A percentile compares a stretch with the other conserved stretches of the same genome.
phyloP scores from a whole-genome alignment of 2,797 vertebrate genomes.

The Sebastes hopkinsi region DNA sequence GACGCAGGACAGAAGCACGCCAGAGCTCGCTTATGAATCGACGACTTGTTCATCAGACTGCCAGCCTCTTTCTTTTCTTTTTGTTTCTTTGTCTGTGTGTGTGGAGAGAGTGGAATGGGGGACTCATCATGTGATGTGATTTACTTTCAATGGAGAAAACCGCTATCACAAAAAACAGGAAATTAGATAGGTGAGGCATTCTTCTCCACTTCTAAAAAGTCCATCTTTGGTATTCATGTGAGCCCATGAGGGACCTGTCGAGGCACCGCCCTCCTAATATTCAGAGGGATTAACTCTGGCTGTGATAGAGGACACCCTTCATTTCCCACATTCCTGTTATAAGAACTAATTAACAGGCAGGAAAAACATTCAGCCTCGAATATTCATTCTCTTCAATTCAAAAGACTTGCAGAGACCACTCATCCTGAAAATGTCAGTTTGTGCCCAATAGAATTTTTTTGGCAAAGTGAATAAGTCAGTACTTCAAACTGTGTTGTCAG shows the following conservation, averaged over 20 bases:
- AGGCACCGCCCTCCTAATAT: slow-evolving; percentile 58
- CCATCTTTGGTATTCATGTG: slow-evolving; percentile 64
- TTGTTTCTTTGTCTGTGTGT: slow-evolving; percentile 10
- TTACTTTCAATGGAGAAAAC: slow-evolving; percentile 42
- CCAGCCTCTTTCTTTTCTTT: slow-evolving; percentile 16
- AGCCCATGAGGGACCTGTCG: slow-evolving; percentile 36
- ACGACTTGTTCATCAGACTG: slow-evolving; percentile 9
- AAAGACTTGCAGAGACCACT: slow-evolving; percentile 55
- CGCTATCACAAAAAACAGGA: slow-evolving; percentile 60
- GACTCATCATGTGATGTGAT: slow-evolving; percentile 13
- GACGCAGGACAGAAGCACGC: slow-evolving; percentile 1
- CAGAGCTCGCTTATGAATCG: slow-evolving; percentile 32
- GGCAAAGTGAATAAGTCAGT: slow-evolving; percentile 64
- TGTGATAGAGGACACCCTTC: slow-evolving; percentile 66
- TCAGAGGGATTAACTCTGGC: slow-evolving; percentile 60
- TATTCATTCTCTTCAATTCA: slow-evolving; percentile 59
- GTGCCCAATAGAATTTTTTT: slow-evolving; percentile 37
- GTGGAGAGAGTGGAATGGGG: not conserved
- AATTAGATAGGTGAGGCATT: slow-evolving; percentile 65
- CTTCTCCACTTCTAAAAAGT: slow-evolving; percentile 49
- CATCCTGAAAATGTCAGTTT: slow-evolving; percentile 66
- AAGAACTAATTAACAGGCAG: slow-evolving; percentile 71
- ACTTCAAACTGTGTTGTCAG: slow-evolving; percentile 59
- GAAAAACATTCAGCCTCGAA: slow-evolving; percentile 54
- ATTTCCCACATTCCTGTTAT: slow-evolving; percentile 60